These are phyloP conservation scores for Oreochromis aureus DNA, from an alignment of 2,113 vertebrate species.

Conservation along the genomic window DNA sequence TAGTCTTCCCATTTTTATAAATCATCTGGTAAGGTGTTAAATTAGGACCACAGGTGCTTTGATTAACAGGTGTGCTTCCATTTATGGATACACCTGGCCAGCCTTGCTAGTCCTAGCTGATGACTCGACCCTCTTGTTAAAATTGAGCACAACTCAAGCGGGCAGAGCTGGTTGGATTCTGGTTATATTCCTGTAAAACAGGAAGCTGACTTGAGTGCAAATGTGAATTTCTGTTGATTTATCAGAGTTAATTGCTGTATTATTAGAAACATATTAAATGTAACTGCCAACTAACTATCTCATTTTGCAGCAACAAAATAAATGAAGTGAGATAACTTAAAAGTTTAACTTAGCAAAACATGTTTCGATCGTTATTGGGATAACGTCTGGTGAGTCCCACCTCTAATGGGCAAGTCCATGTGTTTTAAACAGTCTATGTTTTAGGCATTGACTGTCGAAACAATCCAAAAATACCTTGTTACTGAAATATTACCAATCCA, in stretches of 20 bases:
- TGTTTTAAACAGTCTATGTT: not conserved
- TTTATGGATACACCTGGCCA: not conserved
- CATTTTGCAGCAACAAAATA: not conserved
- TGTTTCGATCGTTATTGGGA: not conserved
- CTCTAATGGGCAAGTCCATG: not conserved
- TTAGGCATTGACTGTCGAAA: not conserved
- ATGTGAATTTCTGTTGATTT: not conserved
- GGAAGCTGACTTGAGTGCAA: not conserved
- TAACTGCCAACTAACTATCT: not conserved
- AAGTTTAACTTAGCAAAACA: not conserved
- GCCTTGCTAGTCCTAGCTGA: not conserved
- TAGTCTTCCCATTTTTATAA: not conserved
- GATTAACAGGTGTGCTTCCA: not conserved
- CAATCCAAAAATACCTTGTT: not conserved
- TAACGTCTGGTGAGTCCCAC: not conserved
- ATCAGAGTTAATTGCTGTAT: not conserved
- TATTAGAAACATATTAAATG: not conserved
- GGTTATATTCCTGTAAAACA: not conserved
- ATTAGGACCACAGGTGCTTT: not conserved
- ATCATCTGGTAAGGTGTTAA: not conserved
- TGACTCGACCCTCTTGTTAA: not conserved
- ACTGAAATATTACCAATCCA: not conserved
- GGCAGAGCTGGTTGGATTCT: not conserved
- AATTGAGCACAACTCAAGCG: not conserved
- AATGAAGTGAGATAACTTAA: not conserved